These are phyloP conservation scores for Halocynthia aurantium DNA, from an alignment of 23 tunicate genomes.

Conservation along the genomic window DNA sequence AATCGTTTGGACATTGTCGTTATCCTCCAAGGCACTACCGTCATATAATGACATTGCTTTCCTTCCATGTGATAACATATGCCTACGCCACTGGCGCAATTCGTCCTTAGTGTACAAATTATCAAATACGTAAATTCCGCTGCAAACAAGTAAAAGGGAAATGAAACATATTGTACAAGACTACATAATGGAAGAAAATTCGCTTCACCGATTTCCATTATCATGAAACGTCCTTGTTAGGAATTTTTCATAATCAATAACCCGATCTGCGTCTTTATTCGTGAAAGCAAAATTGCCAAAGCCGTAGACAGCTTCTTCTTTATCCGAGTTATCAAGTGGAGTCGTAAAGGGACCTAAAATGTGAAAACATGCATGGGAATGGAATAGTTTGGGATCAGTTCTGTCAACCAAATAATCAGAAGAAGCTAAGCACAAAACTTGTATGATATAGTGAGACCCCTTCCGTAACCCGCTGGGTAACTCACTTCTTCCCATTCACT, in stretches of 20 bases:
- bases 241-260: conserved; percentile 30
- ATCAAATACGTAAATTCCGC: conserved; percentile 71
- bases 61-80: conserved; percentile 8
- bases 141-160: conserved; percentile 10
- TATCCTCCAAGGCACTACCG: conserved; percentile 43
- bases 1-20: conserved; percentile 89
- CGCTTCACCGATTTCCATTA: background rate
- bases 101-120: conserved; percentile 54
- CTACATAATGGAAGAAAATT: too few species aligned
- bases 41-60: conserved; percentile 25
- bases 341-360: too few species aligned
- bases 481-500: too few species aligned
- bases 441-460: too few species aligned
- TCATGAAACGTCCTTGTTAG: conserved; percentile 34
- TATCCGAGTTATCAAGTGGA: too few species aligned
- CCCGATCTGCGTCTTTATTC: conserved; percentile 21
- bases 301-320: background rate
- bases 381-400: too few species aligned
- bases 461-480: too few species aligned
- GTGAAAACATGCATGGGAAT: too few species aligned
- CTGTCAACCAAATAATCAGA: too few species aligned
- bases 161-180: too few species aligned
- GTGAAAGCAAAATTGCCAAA: conserved; percentile 32
- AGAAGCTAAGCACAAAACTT: too few species aligned
- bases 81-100: conserved; percentile 29